Base-by-base conservation (phyloP, 2,888 invertebrate species). In the Sclerodermus sp. region DNA sequence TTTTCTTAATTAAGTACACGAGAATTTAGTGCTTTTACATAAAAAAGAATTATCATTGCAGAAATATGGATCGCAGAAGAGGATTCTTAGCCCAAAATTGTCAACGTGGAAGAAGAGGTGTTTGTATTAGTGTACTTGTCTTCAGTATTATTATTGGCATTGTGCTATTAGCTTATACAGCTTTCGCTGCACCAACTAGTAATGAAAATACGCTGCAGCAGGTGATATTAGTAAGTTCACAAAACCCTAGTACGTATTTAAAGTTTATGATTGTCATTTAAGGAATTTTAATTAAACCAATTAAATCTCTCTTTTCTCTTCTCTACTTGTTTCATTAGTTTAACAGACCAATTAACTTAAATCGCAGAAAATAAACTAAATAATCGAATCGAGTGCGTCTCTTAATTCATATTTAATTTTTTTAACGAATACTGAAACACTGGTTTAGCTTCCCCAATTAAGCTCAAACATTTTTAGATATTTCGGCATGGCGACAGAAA, bases 401-500 rank as follows among this genome's bases (percentile, higher is more conserved):
- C n/a, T n/a, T n/a, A n/a, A n/a, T n/a, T n/a, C n/a, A n/a, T n/a
- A n/a, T n/a, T n/a, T n/a, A n/a, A n/a, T n/a, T n/a, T n/a, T n/a
- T n/a, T n/a, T n/a, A 38, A n/a, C 41, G 37, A 37, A 16, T 17
- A 5, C 13, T 30, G 16, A 8, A 23, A 18, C 39, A 17, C 12
- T 8, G 13, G 18, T 16, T 45, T 6, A 17, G 16, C 37, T 14
- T 31, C 13, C 29, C 5, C 23, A 8, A 23, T 5, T 23, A 8
- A 23, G 23, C 34, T 30, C 10, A 30, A 34, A n/a, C 10, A 39
- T 32, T 42, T 17, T 30, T 74, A 91, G 89, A 67, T 92, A 52
- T 91, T 88, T 73, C 84, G 93, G 5, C 93, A 93, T 81, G 93
- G 93, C 6, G 91, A 91, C 57, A 81, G 92, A 64, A 86, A 89